These are phyloP conservation scores for Xerus inauris DNA, from an alignment of 2,113 vertebrate species.

Conservation along the genomic window DNA sequence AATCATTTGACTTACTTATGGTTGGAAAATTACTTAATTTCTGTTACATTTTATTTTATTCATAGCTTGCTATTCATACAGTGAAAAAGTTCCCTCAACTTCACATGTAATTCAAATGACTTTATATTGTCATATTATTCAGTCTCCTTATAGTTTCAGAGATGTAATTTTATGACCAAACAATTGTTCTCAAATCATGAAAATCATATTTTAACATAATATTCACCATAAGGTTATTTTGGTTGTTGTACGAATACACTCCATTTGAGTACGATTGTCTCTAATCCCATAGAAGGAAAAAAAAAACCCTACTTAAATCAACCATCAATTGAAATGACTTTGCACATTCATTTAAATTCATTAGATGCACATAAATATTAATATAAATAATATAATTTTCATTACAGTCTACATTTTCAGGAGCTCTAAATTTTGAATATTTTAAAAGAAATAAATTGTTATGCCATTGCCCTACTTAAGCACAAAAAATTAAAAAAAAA, in stretches of 20 bases:
- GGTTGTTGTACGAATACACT: neutral
- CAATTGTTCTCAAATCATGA: neutral
- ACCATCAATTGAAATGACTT: constrained; percentile 57
- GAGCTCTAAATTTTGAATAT: neutral
- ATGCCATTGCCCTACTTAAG: neutral
- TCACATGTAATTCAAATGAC: neutral
- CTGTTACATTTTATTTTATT: neutral
- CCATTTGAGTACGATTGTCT: neutral
- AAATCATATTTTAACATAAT: constrained; percentile 21
- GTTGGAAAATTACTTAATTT: neutral
- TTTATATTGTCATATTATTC: neutral
- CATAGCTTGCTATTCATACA: neutral
- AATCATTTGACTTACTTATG: neutral
- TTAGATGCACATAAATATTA: constrained; percentile 44
- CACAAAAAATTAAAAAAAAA: too few relatives aligned
- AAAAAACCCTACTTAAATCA: neutral
- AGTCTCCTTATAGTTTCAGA: constrained; percentile 28
- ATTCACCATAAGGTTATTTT: neutral
- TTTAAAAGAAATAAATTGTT: neutral
- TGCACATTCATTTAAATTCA: constrained; percentile 41
- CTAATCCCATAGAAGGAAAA: neutral
- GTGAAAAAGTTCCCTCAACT: neutral
- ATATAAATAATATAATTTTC: neutral
- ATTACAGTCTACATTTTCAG: neutral
- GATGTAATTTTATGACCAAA: neutral